phyloP scores from a whole-genome alignment of 2,113 vertebrate species.

The Neodontobutis hainanensis region DNA sequence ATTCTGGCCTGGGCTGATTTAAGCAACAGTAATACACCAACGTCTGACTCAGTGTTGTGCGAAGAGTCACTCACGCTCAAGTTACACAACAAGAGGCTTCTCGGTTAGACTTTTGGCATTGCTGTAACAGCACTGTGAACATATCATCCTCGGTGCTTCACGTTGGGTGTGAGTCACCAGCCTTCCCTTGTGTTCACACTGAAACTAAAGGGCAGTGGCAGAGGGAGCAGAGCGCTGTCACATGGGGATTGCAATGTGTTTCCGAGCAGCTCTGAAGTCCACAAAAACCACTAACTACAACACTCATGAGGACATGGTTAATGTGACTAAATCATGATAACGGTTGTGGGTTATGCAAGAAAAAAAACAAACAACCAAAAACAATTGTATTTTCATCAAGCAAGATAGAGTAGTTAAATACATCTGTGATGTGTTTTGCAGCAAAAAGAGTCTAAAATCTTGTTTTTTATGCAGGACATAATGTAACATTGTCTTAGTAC shows the following conservation, averaged over 20 bases:
- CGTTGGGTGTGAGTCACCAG: slow-evolving; percentile 35
- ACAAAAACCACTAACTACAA: slow-evolving; percentile 2
- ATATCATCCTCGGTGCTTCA: slow-evolving; percentile 42
- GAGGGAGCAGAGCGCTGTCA: slow-evolving; percentile 8
- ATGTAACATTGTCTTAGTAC: no score
- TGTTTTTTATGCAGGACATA: no score
- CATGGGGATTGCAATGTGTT: slow-evolving; percentile 7
- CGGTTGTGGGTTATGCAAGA: not conserved
- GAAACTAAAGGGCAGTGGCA: slow-evolving; percentile 3
- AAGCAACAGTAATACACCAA: not conserved
- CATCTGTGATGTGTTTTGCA: no score
- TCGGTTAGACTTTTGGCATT: slow-evolving; percentile 9
- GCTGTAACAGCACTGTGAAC: slow-evolving; percentile 13
- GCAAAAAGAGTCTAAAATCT: no score
- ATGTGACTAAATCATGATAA: no score
- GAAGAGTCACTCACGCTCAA: not conserved
- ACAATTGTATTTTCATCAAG: not conserved
- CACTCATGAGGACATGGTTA: not conserved
- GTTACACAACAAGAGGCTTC: slow-evolving; percentile 14
- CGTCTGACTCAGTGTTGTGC: slow-evolving; percentile 20
- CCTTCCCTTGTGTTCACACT: slow-evolving; percentile 3
- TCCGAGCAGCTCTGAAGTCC: not conserved
- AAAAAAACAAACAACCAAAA: not conserved
- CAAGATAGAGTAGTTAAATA: no score
- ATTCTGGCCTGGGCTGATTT: not conserved